phyloP scores from a whole-genome alignment of 2,113 vertebrate genomes.

The Grammomys dolichurus region DNA sequence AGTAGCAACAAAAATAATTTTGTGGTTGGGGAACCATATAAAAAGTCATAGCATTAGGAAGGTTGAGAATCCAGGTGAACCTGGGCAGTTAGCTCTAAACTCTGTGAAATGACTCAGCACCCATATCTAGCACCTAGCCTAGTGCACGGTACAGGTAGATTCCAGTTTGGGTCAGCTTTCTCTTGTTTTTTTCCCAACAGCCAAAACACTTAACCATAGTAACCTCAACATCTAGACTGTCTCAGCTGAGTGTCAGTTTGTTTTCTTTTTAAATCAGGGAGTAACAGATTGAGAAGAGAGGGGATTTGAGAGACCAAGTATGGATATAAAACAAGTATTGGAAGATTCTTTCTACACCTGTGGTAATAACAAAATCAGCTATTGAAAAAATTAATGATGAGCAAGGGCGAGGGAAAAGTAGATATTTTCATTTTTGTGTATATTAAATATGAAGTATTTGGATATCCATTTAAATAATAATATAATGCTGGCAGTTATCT shows the following conservation, averaged over 20 bases:
- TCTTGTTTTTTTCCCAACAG: neutral
- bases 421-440: neutral
- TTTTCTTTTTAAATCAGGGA: slow-evolving; percentile 3
- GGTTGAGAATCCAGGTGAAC: neutral
- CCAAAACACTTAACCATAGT: neutral
- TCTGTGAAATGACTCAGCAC: neutral
- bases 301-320: neutral
- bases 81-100: neutral
- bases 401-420: neutral
- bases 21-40: neutral
- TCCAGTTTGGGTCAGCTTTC: neutral
- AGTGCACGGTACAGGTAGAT: neutral
- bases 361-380: neutral
- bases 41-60: neutral
- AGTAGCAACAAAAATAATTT: neutral
- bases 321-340: neutral
- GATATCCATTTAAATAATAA: neutral
- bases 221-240: neutral
- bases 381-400: neutral
- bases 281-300: neutral
- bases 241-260: neutral
- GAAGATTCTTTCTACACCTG: neutral
- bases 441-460: neutral
- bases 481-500: neutral
- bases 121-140: neutral